Evolutionary conservation across 1,140 invertebrate genomes (phyloP).

Genomic region (Caligus rogercresseyi): DNA sequence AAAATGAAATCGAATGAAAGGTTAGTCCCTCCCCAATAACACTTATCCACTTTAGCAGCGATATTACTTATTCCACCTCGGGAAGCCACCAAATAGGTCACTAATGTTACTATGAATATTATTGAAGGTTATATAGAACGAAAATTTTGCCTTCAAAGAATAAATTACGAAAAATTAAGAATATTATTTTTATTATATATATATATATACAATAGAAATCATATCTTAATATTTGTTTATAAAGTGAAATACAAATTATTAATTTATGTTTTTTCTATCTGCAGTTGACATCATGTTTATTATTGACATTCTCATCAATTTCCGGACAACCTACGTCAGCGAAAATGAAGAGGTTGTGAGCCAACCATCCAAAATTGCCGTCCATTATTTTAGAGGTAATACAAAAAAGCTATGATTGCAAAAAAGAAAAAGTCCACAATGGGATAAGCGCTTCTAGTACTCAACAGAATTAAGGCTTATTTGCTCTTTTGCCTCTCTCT

Average conservation of each 20-base stretch:
- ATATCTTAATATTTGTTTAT: background rate
- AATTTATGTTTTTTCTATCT: slow-evolving; percentile 26
- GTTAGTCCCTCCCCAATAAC: too few relatives aligned
- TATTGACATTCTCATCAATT: slow-evolving; percentile 80
- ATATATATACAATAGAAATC: background rate
- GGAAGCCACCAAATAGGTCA: too few relatives aligned
- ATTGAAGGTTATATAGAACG: too few relatives aligned
- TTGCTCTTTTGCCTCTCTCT: too few relatives aligned
- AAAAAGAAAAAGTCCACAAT: background rate
- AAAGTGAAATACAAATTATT: background rate
- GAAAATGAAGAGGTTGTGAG: background rate
- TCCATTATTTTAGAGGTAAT: slow-evolving; percentile 30
- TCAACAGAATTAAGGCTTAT: too few relatives aligned
- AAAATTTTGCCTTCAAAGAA: too few relatives aligned
- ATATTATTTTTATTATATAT: background rate
- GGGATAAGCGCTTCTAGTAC: background rate
- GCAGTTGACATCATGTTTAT: slow-evolving; percentile 97
- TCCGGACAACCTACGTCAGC: background rate
- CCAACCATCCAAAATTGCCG: background rate
- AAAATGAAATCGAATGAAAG: too few relatives aligned
- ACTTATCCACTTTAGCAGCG: too few relatives aligned
- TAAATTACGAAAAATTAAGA: background rate
- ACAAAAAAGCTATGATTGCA: too few relatives aligned
- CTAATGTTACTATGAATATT: too few relatives aligned
- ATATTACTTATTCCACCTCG: too few relatives aligned